Evolutionary conservation across 2,888 invertebrate species (phyloP).

Genomic region (Tachystola acroxantha): DNA sequence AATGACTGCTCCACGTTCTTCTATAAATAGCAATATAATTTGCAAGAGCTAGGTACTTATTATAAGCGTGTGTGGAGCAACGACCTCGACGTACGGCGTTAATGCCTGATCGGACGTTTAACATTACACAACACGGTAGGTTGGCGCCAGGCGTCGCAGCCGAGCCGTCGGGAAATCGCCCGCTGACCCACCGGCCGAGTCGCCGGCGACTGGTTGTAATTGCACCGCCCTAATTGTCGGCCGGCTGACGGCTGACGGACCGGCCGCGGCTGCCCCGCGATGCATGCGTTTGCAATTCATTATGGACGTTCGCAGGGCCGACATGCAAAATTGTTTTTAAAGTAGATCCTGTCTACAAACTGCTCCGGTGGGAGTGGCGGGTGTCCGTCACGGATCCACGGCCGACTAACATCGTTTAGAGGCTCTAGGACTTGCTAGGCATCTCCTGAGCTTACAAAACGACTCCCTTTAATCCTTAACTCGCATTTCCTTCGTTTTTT

Average conservation of each 20-base stretch:
- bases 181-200: constrained; percentile 70
- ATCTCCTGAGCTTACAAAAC: not conserved
- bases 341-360: constrained; percentile 56
- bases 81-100: constrained; percentile 55
- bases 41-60: constrained; percentile 20
- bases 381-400: constrained; percentile 44
- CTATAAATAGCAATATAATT: constrained; percentile 31
- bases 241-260: constrained; percentile 47
- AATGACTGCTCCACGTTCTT: constrained; percentile 12
- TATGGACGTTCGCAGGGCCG: constrained; percentile 37
- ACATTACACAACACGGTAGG: constrained; percentile 61
- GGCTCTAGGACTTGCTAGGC: constrained; percentile 23
- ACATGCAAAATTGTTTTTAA: constrained; percentile 65
- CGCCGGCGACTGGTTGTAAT: constrained; percentile 58
- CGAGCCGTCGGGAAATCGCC: constrained; percentile 62
- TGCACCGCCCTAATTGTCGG: constrained; percentile 70
- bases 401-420: constrained; percentile 52
- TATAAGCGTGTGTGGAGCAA: constrained; percentile 51
- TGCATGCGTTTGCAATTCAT: constrained; percentile 64
- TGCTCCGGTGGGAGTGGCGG: constrained; percentile 41
- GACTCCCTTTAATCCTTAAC: constrained; percentile 25
- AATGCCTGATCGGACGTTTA: constrained; percentile 55
- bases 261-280: constrained; percentile 21
- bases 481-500: constrained; percentile 7
- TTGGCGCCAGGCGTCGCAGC: constrained; percentile 60